Conservation (phyloP, 1,140 invertebrate species). For the Caenorhabditis tropicalis region DNA sequence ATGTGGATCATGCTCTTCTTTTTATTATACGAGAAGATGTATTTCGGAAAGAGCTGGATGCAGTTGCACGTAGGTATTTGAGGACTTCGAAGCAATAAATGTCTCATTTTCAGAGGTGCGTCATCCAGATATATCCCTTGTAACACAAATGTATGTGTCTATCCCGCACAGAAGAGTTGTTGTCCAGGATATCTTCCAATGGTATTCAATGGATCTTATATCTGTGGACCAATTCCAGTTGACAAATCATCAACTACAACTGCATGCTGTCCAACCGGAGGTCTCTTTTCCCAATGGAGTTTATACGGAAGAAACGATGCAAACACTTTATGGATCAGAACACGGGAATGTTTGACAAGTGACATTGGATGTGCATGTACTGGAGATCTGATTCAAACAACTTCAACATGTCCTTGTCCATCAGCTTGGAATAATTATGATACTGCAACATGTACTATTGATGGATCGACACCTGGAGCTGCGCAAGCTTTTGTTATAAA, state of each 20-base stretch:
- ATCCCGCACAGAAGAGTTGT: neutral
- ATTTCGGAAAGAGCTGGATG: neutral
- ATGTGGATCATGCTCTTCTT: neutral
- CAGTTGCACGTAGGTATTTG: neutral
- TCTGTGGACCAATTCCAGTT: neutral
- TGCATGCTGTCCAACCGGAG: constrained; percentile 4
- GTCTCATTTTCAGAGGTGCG: neutral
- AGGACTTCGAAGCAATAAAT: too few relatives aligned
- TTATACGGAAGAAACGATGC: neutral
- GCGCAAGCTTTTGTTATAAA: neutral
- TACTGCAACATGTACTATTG: neutral
- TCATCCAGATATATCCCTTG: neutral
- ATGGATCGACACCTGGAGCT: neutral
- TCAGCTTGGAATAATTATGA: neutral
- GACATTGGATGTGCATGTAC: neutral
- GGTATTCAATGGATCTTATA: neutral
- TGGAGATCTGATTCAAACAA: neutral
- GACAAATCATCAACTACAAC: neutral
- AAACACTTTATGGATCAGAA: neutral
- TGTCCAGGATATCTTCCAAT: neutral
- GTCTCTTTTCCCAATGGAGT: neutral
- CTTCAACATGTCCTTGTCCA: neutral
- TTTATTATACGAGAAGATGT: neutral
- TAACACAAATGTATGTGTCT: neutral
- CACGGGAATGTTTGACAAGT: neutral